Conservation (phyloP, 2,888 invertebrate species). For the Labia minor region DNA sequence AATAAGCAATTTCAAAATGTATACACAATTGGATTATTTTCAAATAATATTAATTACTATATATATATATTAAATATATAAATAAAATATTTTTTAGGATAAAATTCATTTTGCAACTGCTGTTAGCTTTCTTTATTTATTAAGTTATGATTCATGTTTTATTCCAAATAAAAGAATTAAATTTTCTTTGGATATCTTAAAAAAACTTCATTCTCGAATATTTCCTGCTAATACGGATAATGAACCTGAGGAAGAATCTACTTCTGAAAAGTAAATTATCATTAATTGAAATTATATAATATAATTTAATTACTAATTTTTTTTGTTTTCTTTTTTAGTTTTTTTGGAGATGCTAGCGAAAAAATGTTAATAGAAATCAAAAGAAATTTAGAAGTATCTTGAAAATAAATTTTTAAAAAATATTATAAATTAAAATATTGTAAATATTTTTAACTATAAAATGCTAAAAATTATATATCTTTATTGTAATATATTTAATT, state of each 20-base stretch:
- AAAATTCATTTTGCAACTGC: neutral
- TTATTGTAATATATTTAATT: no score
- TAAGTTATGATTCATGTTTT: neutral
- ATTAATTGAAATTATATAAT: no score
- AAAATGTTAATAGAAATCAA: constrained; percentile 3
- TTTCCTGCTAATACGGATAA: neutral
- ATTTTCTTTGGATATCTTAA: neutral
- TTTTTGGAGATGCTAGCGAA: neutral
- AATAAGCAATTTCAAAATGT: neutral
- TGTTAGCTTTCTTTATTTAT: neutral
- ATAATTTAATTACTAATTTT: neutral
- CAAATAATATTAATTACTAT: neutral
- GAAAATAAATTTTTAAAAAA: no score
- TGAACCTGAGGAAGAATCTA: neutral
- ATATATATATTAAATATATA: neutral
- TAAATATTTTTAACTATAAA: no score
- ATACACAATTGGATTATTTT: neutral
- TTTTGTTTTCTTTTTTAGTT: neutral
- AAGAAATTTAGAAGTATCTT: neutral
- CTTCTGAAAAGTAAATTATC: neutral
- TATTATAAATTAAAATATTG: no score
- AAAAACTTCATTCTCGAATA: neutral
- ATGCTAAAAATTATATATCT: no score
- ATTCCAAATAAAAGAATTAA: neutral
- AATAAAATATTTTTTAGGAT: neutral